phyloP scores from a whole-genome alignment of 2,797 vertebrate species.

The Bradypodion pumilum region DNA sequence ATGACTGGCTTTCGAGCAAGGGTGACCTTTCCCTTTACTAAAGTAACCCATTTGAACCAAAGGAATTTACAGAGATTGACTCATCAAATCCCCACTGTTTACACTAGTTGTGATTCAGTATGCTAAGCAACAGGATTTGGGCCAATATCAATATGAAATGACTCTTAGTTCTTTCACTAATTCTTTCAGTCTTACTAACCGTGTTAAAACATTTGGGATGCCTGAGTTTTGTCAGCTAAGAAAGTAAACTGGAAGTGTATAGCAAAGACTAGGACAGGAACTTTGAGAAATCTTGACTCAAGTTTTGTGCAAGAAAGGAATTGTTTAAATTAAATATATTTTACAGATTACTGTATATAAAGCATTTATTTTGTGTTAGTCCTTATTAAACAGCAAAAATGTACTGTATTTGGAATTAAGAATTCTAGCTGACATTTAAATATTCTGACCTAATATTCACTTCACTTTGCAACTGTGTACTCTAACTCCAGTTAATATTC shows the following conservation, averaged over 20 bases:
- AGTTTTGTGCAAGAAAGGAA: background rate
- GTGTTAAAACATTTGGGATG: too few relatives aligned
- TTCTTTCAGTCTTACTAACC: too few relatives aligned
- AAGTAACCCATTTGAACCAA: too few relatives aligned
- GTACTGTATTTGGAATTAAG: background rate
- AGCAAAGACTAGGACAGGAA: constrained; percentile 13
- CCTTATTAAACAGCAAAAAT: constrained; percentile 7
- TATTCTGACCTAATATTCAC: constrained; percentile 3
- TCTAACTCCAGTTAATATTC: constrained; percentile 6
- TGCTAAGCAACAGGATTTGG: too few relatives aligned
- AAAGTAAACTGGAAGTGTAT: background rate
- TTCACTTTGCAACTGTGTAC: constrained; percentile 9
- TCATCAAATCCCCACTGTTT: too few relatives aligned
- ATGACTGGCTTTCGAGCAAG: too few relatives aligned
- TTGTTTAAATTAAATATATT: background rate
- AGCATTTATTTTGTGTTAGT: background rate
- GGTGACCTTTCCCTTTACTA: too few relatives aligned
- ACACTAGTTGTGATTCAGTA: too few relatives aligned
- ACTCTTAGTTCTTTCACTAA: too few relatives aligned
- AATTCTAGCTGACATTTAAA: constrained; percentile 29
- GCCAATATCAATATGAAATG: too few relatives aligned
- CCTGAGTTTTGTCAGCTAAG: too few relatives aligned
- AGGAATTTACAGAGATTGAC: too few relatives aligned
- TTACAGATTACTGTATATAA: background rate
- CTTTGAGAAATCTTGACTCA: background rate